Evolutionary conservation across 2,113 vertebrate species (phyloP), one percentile per base, ranked within the genome.

Genomic region (Gallinago jamesoni): DNA sequence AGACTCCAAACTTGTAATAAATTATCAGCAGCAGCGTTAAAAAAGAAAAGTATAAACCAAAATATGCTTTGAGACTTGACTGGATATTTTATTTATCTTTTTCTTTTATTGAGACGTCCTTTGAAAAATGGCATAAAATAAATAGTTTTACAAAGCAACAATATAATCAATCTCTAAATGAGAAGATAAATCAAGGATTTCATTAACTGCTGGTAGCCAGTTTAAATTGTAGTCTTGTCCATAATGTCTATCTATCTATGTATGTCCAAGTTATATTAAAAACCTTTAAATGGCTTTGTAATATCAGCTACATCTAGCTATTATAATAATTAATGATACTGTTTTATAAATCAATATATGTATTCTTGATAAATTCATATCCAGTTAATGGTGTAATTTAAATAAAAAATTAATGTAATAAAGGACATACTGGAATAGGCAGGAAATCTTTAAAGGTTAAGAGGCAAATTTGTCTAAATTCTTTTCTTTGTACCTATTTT

Each of bases 301-400:
- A 98, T 98, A 98, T 98, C 98, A 98, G 97, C 98, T 98, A 98
- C 98, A 99, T 99, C 99, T 99, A 99, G 99, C 98, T 98, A 98
- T 98, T 98, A 99, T 99, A 99, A 99, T 99, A 99, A 99, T 99
- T 99, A 99, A 99, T 99, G 98, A 98, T 98, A 98, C 98, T 98
- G 98, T 99, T 98, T 99, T 99, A 99, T 99, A 98, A 99, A 98
- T 98, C 98, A 98, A 98, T 99, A 98, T 98, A 98, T 98, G 98
- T 98, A 98, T 98, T 97, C 98, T 98, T 99, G 99, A 99, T 99
- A 98, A 99, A 99, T 99, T 99, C 98, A 98, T 98, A 97, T 97
- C 97, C 97, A 98, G 98, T 98, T 99, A 99, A 99, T 98, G 98
- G 98, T 97, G 98, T 98, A 98, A 98, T 99, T 98, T 98, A 98